These are phyloP conservation scores for Ichneumoninae sp. DNA, from an alignment of 2,888 invertebrate species.

Conservation along the genomic window DNA sequence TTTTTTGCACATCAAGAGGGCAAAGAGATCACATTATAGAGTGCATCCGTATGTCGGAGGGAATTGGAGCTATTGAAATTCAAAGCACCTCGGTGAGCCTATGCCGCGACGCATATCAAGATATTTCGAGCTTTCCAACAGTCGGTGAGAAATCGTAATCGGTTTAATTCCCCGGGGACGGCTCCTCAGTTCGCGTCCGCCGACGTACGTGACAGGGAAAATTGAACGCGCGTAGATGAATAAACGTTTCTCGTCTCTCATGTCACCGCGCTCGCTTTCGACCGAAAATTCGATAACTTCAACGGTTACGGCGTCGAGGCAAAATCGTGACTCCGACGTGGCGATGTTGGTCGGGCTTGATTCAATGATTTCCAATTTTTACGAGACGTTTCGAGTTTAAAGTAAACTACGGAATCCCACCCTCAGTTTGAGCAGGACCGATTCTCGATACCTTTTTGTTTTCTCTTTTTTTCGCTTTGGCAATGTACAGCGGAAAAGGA, in stretches of 20 bases:
- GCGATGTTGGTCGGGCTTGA: background rate
- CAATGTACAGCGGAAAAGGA: background rate
- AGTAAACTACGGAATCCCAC: background rate
- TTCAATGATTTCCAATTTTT: background rate
- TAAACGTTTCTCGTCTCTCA: slow-evolving; percentile 2
- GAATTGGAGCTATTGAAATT: slow-evolving; percentile 41
- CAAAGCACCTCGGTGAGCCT: slow-evolving; percentile 19
- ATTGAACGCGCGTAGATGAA: slow-evolving; percentile 43
- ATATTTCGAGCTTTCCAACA: slow-evolving; percentile 17
- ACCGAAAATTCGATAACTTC: background rate
- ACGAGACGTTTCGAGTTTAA: background rate
- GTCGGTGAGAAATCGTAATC: slow-evolving; percentile 40
- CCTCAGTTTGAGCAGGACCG: background rate
- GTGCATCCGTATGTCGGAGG: background rate
- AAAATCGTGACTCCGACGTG: too few species aligned
- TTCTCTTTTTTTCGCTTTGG: background rate
- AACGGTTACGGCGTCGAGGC: too few species aligned
- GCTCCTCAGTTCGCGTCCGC: slow-evolving; percentile 12
- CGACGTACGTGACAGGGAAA: slow-evolving; percentile 39
- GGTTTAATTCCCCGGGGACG: slow-evolving; percentile 35
- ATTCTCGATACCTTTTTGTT: background rate
- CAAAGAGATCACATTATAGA: background rate
- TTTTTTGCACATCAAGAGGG: background rate
- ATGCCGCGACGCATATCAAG: slow-evolving; percentile 33
- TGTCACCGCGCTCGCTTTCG: background rate